Conservation (phyloP, 2,113 vertebrate species). For the Poeciliopsis retropinna region DNA sequence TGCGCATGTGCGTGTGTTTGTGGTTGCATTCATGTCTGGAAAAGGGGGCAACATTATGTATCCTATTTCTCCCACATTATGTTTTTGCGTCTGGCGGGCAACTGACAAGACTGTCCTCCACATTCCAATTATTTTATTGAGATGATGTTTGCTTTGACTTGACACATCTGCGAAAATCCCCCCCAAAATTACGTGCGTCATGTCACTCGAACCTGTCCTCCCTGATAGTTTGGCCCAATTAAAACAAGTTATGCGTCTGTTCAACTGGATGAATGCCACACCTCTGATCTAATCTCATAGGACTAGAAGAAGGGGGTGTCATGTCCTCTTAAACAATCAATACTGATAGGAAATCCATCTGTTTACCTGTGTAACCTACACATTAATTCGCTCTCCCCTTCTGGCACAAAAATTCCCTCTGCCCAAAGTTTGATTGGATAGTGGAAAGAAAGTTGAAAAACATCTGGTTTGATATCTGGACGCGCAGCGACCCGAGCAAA, state of each 20-base stretch:
- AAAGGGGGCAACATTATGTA: constrained; percentile 72
- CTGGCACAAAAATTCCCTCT: constrained; percentile 50
- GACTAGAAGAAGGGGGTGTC: constrained; percentile 9
- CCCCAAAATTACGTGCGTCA: constrained; percentile 82
- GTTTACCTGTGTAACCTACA: constrained; percentile 35
- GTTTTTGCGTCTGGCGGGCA: constrained; percentile 58
- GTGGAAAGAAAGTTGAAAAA: constrained; percentile 33
- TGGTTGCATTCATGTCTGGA: constrained; percentile 70
- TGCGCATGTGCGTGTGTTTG: constrained; percentile 32
- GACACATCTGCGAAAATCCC: constrained; percentile 78
- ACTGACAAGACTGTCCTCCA: constrained; percentile 64
- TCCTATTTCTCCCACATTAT: constrained; percentile 74
- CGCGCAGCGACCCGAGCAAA: constrained; percentile 32
- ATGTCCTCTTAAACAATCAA: constrained; percentile 59
- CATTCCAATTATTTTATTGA: constrained; percentile 81
- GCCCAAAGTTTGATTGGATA: constrained; percentile 31
- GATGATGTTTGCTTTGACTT: constrained; percentile 80
- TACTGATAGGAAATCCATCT: constrained; percentile 58
- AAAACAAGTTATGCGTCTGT: constrained; percentile 73
- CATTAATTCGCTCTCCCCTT: constrained; percentile 32
- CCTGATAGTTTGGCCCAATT: constrained; percentile 68
- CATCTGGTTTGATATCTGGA: constrained; percentile 41
- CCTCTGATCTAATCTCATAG: constrained; percentile 77
- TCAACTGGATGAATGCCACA: constrained; percentile 76
- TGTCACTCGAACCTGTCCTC: constrained; percentile 69